Base-by-base conservation (phyloP, 2,888 invertebrate species). In the Plusia festucae region DNA sequence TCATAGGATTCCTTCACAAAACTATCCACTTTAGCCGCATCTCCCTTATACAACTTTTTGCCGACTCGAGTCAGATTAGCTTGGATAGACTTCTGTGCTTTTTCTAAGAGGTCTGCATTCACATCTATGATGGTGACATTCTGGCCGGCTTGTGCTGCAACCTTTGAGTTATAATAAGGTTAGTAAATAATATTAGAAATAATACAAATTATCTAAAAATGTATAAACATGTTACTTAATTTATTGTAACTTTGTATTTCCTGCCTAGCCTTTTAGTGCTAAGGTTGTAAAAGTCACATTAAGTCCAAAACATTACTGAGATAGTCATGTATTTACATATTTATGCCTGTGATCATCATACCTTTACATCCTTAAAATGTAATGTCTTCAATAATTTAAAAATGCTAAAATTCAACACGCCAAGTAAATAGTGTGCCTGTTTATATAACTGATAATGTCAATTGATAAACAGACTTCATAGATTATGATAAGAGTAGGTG, bases 141-240 rank as follows among this genome's bases (percentile, higher is more conserved):
- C 84, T 98, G 97, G 18, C 98, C 98, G 40, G 97, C 96, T 91
- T 97, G 97, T 20, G 98, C 98, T 70, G 98, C 97, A 56, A 98
- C 97, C 98, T 98, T 70, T 96, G 96, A 54, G 96, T 97, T 78
- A 24, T 44, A 15, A 16, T 15, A 52, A 51, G 74, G 75, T 27
- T 8, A 15, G 18, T 8, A 18, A 46, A 46, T 2, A 18, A 9
- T 2, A 18, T 18, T 30, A 11, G 11, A 34, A 34, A 11, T 34
- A 40, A 7, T 6, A 5, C 5, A 15, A 40, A n/a, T 30, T 30
- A 30, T 9, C 30, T 30, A 9, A 30, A 30, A 30, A 9, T 9
- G 9, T 9, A 30, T 1, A 30, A 30, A 0, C 9, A 30, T 1
- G 9, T 9, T 30, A 30, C 9, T 30, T 30, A 30, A 9, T 30